phyloP scores from a whole-genome alignment of 2,888 invertebrate genomes.

The Polydrusus tereticollis region DNA sequence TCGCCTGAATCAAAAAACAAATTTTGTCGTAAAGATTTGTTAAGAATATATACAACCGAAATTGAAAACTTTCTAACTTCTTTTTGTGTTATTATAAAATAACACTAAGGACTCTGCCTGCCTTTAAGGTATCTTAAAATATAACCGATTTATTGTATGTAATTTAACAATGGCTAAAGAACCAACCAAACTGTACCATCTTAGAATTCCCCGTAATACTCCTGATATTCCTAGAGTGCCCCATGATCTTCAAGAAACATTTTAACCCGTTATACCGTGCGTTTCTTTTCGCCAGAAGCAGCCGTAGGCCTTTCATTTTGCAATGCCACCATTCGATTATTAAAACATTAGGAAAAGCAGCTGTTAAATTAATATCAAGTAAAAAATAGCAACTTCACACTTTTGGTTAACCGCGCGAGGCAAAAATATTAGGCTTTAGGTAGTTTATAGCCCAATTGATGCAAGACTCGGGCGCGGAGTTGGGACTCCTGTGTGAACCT shows the following conservation, averaged over 20 bases:
- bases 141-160: too few species aligned
- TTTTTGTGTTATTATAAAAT: too few species aligned
- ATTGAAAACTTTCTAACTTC: neutral
- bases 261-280: conserved; percentile 36
- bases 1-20: too few species aligned
- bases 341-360: conserved; percentile 13
- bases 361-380: neutral
- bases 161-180: neutral
- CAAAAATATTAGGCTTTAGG: too few species aligned
- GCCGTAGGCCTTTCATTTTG: conserved; percentile 35
- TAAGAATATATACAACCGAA: neutral
- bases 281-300: conserved; percentile 29
- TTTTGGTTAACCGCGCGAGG: too few species aligned
- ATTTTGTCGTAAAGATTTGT: neutral
- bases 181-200: too few species aligned
- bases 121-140: too few species aligned
- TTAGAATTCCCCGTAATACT: neutral
- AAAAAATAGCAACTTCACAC: too few species aligned
- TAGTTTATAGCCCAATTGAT: too few species aligned
- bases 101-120: too few species aligned
- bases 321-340: conserved; percentile 12
- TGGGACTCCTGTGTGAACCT: too few species aligned
- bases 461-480: too few species aligned
- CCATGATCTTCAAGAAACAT: conserved; percentile 22
- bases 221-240: conserved; percentile 1